Evolutionary conservation across 2,113 vertebrate genomes (phyloP), one percentile per base, ranked within the genome.

Genomic region (Tautogolabrus adspersus): DNA sequence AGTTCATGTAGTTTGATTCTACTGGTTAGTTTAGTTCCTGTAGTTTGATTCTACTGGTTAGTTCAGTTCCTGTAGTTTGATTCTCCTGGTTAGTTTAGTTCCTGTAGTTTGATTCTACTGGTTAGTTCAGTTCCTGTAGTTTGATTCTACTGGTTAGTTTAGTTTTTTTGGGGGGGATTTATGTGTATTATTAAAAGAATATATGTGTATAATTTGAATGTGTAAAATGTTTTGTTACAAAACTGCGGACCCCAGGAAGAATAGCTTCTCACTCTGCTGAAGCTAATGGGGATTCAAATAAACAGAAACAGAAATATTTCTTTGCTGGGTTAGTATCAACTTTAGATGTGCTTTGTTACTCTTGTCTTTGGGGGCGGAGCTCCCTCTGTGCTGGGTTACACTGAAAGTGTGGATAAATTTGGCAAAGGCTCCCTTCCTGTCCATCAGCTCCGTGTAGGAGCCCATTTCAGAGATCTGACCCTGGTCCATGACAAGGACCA

Each of bases 401-500:
- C 94, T 91, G 1, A 97, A 97, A 0, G 94, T 96, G 52, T 93
- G 95, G 65, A 98, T 95, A 66, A 97, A 96, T 75, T 97, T 97
- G 0, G 97, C 96, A 15, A 98, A 98, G 67, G 96, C 94, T 3
- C 96, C 95, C 0, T 96, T 93, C 4, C 92, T 93, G 55, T 91
- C 85, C 83, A 97, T 93, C 82, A 98, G 92, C 75, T 97, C 94
- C 42, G 93, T 87, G 88, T 97, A 97, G 38, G 97, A 97, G 0
- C 97, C 97, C 84, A 94, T 94, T 93, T 98, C 97, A 0, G 96
- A 96, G 68, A 98, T 95, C 75, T 96, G 92, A 15, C 97, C 97
- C 0, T 96, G 92, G 21, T 93, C 93, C 96, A 98, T 95, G 3
- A 98, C 96, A 12, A 98, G 62, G 70, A 98, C 95, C 22, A 94